These are phyloP conservation scores for Subacronicta megacephala DNA, from an alignment of 2,888 invertebrate species.

Conservation along the genomic window DNA sequence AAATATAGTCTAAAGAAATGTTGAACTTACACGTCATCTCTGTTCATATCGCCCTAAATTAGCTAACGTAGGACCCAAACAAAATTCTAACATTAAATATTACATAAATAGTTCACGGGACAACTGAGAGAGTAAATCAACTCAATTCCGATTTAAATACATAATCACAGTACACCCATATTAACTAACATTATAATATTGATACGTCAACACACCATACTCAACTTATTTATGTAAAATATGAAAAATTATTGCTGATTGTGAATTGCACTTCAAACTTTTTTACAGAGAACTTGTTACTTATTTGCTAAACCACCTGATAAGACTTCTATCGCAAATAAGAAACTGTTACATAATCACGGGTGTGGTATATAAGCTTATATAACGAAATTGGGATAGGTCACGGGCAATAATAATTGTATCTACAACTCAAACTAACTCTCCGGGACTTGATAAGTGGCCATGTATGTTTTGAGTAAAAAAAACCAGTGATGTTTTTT, in stretches of 20 bases:
- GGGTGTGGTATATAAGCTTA: too few relatives aligned
- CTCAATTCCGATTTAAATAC: conserved; percentile 54
- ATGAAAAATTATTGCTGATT: conserved; percentile 31
- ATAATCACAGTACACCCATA: conserved; percentile 54
- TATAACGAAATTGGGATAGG: too few relatives aligned
- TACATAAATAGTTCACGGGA: conserved; percentile 35
- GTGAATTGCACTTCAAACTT: conserved; percentile 18
- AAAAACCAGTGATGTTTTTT: too few relatives aligned
- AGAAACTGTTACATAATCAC: too few relatives aligned
- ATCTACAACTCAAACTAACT: too few relatives aligned
- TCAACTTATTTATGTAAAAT: conserved; percentile 5
- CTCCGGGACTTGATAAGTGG: too few relatives aligned
- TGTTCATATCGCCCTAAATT: conserved; percentile 27
- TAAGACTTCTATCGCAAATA: background rate
- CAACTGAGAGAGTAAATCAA: conserved; percentile 35
- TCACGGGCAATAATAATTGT: too few relatives aligned
- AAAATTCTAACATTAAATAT: conserved; percentile 41
- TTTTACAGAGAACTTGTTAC: background rate
- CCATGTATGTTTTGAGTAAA: too few relatives aligned
- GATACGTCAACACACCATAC: conserved; percentile 15
- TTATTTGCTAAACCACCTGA: background rate
- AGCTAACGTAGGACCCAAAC: conserved; percentile 38
- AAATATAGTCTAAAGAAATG: too few relatives aligned
- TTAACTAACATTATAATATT: conserved; percentile 20
- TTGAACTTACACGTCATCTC: background rate